phyloP scores from a whole-genome alignment of 2,797 vertebrate genomes.

The Arrhamphus sclerolepis region DNA sequence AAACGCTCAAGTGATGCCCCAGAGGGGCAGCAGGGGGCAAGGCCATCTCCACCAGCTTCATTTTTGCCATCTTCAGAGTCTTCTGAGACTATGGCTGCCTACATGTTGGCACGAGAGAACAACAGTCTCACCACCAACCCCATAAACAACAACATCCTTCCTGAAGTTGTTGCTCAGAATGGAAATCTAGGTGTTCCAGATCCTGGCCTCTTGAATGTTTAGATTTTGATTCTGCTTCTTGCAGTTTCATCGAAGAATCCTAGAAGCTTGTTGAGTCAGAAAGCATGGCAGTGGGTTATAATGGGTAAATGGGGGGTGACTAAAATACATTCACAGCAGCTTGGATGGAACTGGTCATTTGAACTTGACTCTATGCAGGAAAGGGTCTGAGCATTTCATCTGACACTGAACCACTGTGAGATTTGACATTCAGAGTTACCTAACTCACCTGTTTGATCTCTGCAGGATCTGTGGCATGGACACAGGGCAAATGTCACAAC shows the following conservation, averaged over 20 bases:
- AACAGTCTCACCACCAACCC: slow-evolving; percentile 75
- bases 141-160: slow-evolving; percentile 82
- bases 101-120: slow-evolving; percentile 81
- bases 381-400: slow-evolving; percentile 45
- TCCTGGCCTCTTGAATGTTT: slow-evolving; percentile 85
- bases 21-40: slow-evolving; percentile 81
- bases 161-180: slow-evolving; percentile 82
- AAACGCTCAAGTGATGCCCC: slow-evolving; percentile 83
- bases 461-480: slow-evolving; percentile 56
- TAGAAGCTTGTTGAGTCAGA: slow-evolving; percentile 56
- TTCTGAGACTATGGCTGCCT: slow-evolving; percentile 84
- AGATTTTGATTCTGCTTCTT: slow-evolving; percentile 49
- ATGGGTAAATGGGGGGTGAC: slow-evolving; percentile 42
- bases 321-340: slow-evolving; percentile 47
- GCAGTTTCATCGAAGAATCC: slow-evolving; percentile 44
- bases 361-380: slow-evolving; percentile 41
- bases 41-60: slow-evolving; percentile 81
- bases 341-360: slow-evolving; percentile 45
- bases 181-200: slow-evolving; percentile 84
- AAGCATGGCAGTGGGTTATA: slow-evolving; percentile 48
- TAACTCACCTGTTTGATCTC: slow-evolving; percentile 66
- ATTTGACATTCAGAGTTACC: slow-evolving; percentile 62
- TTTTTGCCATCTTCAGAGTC: slow-evolving; percentile 86
- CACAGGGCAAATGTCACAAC: slow-evolving; percentile 37
- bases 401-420: slow-evolving; percentile 80